Conservation (phyloP, 1,140 invertebrate species). For the Magallana angulata region DNA sequence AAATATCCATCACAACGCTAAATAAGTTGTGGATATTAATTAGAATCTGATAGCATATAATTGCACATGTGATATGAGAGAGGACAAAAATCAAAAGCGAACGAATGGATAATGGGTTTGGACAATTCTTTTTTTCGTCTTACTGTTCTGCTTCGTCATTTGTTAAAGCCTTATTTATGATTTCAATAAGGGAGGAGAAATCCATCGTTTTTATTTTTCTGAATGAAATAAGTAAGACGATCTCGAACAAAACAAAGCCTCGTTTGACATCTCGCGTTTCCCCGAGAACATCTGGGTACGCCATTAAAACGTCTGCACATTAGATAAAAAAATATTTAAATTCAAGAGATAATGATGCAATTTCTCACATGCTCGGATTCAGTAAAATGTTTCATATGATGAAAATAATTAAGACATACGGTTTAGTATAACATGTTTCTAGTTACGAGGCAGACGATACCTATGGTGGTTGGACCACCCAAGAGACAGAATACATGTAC, state of each 20-base stretch:
- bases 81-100: slow-evolving; percentile 29
- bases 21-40: slow-evolving; percentile 30
- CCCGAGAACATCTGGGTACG: slow-evolving; percentile 10
- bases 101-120: neutral
- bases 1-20: slow-evolving; percentile 14
- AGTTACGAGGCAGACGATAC: slow-evolving; percentile 20
- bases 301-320: slow-evolving; percentile 25
- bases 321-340: neutral
- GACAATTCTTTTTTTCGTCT: slow-evolving; percentile 7
- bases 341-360: slow-evolving; percentile 21
- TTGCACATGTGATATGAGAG: slow-evolving; percentile 23
- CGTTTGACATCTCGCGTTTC: slow-evolving; percentile 26
- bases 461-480: neutral
- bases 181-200: slow-evolving; percentile 9
- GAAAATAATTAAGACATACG: slow-evolving; percentile 36
- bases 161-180: slow-evolving; percentile 23
- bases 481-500: neutral
- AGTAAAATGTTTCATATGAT: slow-evolving; percentile 31
- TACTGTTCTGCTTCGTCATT: slow-evolving; percentile 20
- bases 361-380: slow-evolving; percentile 35
- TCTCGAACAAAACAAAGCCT: slow-evolving; percentile 20
- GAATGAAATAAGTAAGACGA: slow-evolving; percentile 22
- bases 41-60: slow-evolving; percentile 36
- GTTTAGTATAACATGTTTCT: slow-evolving; percentile 38
- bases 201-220: slow-evolving; percentile 24